A percentile compares a stretch with the other conserved stretches of the same genome.
Evolutionary conservation across 2,888 invertebrate genomes (phyloP).

Genomic region (Cataglyphis cursor): DNA sequence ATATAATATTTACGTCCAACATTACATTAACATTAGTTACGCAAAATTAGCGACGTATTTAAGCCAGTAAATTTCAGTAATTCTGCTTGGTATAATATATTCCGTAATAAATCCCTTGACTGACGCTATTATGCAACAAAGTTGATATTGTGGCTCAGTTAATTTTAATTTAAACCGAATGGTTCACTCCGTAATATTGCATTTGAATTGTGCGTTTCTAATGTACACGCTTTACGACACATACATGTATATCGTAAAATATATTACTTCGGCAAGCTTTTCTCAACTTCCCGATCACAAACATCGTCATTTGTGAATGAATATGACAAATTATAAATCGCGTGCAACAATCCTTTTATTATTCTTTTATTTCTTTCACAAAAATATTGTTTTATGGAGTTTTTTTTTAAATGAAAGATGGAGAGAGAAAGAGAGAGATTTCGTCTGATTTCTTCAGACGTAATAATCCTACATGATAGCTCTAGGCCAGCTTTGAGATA

Average conservation of each 20-base stretch:
- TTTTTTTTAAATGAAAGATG: not conserved
- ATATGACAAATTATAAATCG: constrained; percentile 35
- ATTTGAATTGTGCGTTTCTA: constrained; percentile 36
- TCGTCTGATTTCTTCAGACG: constrained; percentile 33
- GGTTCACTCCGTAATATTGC: constrained; percentile 29
- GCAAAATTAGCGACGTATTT: constrained; percentile 36
- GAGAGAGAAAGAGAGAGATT: not conserved
- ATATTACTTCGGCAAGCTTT: constrained; percentile 7
- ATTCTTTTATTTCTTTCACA: not conserved
- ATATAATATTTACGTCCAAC: constrained; percentile 29
- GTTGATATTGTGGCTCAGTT: constrained; percentile 40
- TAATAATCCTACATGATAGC: constrained; percentile 48
- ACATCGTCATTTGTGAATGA: constrained; percentile 38
- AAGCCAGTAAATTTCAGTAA: constrained; percentile 41
- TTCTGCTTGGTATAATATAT: constrained; percentile 37
- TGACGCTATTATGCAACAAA: constrained; percentile 45
- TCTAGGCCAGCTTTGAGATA: constrained; percentile 52
- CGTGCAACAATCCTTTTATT: constrained; percentile 12
- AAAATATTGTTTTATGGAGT: constrained; percentile 38
- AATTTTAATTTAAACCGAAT: constrained; percentile 56
- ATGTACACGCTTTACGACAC: not conserved
- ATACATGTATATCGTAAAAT: not conserved
- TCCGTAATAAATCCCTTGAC: constrained; percentile 46
- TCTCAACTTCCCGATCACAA: constrained; percentile 13
- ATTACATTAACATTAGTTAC: constrained; percentile 9